A percentile compares a stretch with the other conserved stretches of the same genome.
Conservation (phyloP, 2,888 invertebrate species). For the Metopia argyrocephala region DNA sequence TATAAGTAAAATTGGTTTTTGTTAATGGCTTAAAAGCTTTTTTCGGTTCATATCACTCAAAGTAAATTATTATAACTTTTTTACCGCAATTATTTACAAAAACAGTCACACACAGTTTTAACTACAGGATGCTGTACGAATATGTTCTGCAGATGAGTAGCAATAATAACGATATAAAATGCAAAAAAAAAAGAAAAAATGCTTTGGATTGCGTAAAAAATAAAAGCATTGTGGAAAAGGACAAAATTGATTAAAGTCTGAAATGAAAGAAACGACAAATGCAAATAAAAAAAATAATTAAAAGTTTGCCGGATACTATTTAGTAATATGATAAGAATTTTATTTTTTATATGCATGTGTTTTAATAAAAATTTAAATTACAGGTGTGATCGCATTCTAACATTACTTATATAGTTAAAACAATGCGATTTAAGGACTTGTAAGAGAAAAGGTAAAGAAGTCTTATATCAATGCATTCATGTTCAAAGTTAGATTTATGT, state of each 20-base stretch:
- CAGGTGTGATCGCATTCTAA: too few relatives aligned
- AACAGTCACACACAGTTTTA: conserved; percentile 4
- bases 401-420: too few relatives aligned
- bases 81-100: conserved; percentile 47
- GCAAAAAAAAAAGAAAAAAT: conserved; percentile 2
- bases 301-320: too few relatives aligned
- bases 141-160: neutral
- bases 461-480: too few relatives aligned
- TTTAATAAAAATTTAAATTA: conserved; percentile 32
- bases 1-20: conserved; percentile 49
- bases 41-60: conserved; percentile 72
- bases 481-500: too few relatives aligned
- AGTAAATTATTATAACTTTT: conserved; percentile 63
- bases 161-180: neutral
- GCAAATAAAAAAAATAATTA: neutral
- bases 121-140: neutral
- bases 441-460: too few relatives aligned
- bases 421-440: too few relatives aligned
- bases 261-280: neutral
- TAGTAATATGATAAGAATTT: too few relatives aligned
- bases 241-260: neutral
- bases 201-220: neutral
- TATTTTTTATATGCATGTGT: conserved; percentile 17
- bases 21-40: conserved; percentile 76
- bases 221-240: neutral